These are phyloP conservation scores for Euspilapteryx auroguttella DNA, from an alignment of 2,888 invertebrate genomes.

Conservation along the genomic window DNA sequence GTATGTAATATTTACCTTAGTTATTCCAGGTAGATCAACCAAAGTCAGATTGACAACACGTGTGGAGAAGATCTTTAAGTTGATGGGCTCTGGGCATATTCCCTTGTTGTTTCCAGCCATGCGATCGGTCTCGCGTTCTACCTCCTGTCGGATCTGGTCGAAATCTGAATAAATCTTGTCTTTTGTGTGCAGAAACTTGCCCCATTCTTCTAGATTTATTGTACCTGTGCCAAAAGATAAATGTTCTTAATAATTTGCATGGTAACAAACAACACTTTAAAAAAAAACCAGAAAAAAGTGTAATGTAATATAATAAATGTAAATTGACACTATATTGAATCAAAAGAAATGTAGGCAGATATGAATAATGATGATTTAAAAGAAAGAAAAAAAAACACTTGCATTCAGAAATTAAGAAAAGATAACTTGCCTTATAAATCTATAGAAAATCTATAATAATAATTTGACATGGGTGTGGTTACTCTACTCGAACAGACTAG, in stretches of 20 bases:
- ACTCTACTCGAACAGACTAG: too few species aligned
- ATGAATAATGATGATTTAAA: too few species aligned
- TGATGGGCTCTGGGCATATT: constrained; percentile 93
- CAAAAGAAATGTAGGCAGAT: too few species aligned
- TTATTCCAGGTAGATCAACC: constrained; percentile 97
- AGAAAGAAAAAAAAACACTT: too few species aligned
- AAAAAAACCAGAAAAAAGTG: constrained; percentile 7
- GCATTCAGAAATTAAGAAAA: too few species aligned
- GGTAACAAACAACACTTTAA: constrained; percentile 7
- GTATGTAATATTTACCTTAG: constrained; percentile 82
- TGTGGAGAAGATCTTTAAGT: constrained; percentile 94
- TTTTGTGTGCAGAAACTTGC: constrained; percentile 91
- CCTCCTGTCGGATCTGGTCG: constrained; percentile 87
- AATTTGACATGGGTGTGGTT: too few species aligned
- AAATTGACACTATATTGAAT: too few species aligned
- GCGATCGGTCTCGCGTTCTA: constrained; percentile 92
- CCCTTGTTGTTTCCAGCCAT: constrained; percentile 96
- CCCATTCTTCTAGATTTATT: constrained; percentile 90
- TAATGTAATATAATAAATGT: too few species aligned
- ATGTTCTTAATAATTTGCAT: constrained; percentile 2
- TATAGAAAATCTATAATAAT: too few species aligned
- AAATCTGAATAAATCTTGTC: constrained; percentile 88
- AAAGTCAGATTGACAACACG: constrained; percentile 93
- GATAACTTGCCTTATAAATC: too few species aligned
- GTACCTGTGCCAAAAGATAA: constrained; percentile 68